phyloP scores from a whole-genome alignment of 2,113 vertebrate species.

The Trachemys scripta region DNA sequence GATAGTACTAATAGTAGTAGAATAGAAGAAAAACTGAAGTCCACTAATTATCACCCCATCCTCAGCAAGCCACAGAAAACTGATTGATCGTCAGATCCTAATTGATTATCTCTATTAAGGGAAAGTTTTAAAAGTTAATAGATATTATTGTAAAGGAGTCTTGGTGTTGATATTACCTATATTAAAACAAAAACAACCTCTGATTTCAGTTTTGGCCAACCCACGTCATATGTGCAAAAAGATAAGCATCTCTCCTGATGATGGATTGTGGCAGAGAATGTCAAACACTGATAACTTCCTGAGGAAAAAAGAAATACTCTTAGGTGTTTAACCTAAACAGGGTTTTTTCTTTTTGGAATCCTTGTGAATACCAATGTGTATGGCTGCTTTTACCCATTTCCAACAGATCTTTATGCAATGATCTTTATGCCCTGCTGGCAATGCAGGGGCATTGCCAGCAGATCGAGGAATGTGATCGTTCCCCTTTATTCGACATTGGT shows the following conservation, averaged over 20 bases:
- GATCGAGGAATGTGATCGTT: no score
- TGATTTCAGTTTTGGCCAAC: background rate
- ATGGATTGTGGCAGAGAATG: background rate
- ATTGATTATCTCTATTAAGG: background rate
- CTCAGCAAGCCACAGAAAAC: background rate
- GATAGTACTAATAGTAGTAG: background rate
- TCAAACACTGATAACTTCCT: background rate
- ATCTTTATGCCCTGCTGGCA: no score
- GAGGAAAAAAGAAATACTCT: fast-evolving
- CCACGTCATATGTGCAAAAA: background rate
- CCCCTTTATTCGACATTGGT: no score
- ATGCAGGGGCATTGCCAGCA: no score
- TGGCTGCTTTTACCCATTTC: background rate
- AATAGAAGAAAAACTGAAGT: background rate
- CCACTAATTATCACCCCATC: background rate
- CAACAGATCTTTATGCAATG: background rate
- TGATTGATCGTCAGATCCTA: background rate
- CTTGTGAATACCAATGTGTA: background rate
- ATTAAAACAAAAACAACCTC: background rate
- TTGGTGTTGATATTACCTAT: background rate
- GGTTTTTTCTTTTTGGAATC: background rate
- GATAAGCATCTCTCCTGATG: background rate
- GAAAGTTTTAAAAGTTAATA: background rate
- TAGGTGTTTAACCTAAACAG: background rate
- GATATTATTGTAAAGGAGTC: background rate